Evolutionary conservation across 2,113 vertebrate genomes (phyloP).

Genomic region (Kryptolebias marmoratus): DNA sequence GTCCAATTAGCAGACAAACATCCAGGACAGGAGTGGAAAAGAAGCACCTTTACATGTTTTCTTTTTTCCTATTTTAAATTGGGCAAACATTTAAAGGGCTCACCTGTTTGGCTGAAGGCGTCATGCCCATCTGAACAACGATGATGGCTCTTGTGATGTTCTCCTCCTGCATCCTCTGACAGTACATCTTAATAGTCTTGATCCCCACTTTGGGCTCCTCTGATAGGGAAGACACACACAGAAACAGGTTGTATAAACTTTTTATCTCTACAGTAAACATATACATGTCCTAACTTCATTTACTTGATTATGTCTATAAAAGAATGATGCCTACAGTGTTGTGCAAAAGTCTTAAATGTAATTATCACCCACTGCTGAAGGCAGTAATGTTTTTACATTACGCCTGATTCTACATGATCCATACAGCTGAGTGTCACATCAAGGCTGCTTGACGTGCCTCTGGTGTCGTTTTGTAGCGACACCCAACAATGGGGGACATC

Average conservation of each 20-base stretch:
- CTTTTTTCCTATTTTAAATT: not conserved
- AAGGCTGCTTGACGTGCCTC: no score
- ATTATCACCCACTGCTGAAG: no score
- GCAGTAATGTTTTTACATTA: no score
- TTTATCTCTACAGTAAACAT: not conserved
- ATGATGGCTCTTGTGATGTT: slow-evolving; percentile 96
- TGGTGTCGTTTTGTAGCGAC: no score
- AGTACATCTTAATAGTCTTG: slow-evolving; percentile 99
- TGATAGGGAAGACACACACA: slow-evolving; percentile 51
- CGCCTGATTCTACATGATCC: no score
- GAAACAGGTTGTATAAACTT: not conserved
- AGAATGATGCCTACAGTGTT: not conserved
- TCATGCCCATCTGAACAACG: slow-evolving; percentile 99
- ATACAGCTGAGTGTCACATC: no score
- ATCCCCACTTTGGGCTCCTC: slow-evolving; percentile 98
- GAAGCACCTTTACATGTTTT: not conserved
- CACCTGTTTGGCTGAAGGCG: slow-evolving; percentile 96
- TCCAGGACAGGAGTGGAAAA: not conserved
- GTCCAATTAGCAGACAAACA: not conserved
- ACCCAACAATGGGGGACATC: no score
- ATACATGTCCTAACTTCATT: not conserved
- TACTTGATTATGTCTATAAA: not conserved
- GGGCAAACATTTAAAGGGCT: not conserved
- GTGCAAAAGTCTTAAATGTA: not conserved
- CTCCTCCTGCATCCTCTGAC: slow-evolving; percentile 98